Conservation (phyloP, 2,888 invertebrate species). For the Himalopsyche anomala region DNA sequence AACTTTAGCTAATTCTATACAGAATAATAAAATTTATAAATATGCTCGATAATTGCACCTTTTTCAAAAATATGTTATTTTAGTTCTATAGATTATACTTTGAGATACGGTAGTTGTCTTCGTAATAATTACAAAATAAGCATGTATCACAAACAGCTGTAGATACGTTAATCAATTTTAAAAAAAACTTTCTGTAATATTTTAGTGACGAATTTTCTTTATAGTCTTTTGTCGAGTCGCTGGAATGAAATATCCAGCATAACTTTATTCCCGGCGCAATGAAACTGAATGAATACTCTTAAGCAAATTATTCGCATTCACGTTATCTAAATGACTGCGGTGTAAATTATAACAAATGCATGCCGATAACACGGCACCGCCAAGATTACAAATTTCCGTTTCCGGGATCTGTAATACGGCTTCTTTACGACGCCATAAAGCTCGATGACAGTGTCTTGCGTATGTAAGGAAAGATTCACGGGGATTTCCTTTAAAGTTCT, state of each 20-base stretch:
- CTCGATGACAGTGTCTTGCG: conserved; percentile 46
- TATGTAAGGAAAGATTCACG: conserved; percentile 34
- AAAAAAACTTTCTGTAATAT: not conserved
- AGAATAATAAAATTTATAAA: no score
- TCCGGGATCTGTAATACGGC: conserved; percentile 31
- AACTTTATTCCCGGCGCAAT: conserved; percentile 1
- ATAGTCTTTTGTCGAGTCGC: not conserved
- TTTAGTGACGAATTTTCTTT: not conserved
- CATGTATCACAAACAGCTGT: no score
- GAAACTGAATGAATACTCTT: conserved; percentile 25
- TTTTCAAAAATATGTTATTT: no score
- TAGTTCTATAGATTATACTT: no score
- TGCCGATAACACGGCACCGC: conserved; percentile 34
- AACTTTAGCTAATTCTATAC: no score
- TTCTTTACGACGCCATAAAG: conserved; percentile 51
- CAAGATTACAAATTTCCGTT: conserved; percentile 51
- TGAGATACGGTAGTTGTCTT: no score
- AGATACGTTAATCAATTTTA: no score
- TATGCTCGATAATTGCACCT: no score
- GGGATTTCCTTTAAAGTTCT: not conserved
- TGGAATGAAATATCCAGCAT: not conserved
- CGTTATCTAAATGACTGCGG: conserved; percentile 43
- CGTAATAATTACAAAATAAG: no score
- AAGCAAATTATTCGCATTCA: conserved; percentile 28
- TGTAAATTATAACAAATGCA: conserved; percentile 46